Evolutionary conservation across 2,797 vertebrate genomes (phyloP).

Genomic region (Centropyge bicolor): DNA sequence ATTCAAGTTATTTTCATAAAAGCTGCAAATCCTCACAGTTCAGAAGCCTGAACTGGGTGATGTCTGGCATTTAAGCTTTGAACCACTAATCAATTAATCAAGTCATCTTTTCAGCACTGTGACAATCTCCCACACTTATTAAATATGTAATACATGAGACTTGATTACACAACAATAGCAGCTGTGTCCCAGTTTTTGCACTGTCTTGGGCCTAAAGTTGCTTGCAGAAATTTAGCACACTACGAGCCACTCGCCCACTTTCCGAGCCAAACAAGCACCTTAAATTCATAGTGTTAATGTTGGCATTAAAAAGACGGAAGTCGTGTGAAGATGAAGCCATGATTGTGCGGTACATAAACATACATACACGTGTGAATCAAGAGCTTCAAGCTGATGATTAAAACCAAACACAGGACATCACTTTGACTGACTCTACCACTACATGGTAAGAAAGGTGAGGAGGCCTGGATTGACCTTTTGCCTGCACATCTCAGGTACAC

Average conservation of each 20-base stretch:
- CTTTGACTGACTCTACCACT: not conserved
- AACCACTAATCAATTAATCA: not conserved
- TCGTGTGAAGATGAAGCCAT: not conserved
- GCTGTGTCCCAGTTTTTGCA: constrained; percentile 21
- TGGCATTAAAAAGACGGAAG: not conserved
- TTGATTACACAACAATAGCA: constrained; percentile 34
- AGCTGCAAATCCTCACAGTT: not conserved
- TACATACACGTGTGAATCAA: not conserved
- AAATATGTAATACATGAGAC: constrained; percentile 10
- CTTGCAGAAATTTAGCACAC: constrained; percentile 16
- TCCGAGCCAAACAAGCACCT: not conserved
- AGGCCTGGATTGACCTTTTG: not conserved
- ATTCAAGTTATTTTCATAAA: not conserved
- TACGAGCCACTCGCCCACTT: constrained; percentile 9
- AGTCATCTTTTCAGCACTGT: not conserved
- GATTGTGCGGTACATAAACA: not conserved
- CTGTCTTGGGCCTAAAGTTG: constrained; percentile 12
- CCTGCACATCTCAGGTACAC: not conserved
- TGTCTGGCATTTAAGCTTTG: not conserved
- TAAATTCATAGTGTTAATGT: not conserved
- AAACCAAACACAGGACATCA: not conserved
- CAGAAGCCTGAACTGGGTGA: not conserved
- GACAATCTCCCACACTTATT: not conserved
- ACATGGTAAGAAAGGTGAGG: not conserved
- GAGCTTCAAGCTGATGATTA: too few species aligned